phyloP scores from a whole-genome alignment of 2,797 vertebrate genomes.

The Taeniopygia guttata region DNA sequence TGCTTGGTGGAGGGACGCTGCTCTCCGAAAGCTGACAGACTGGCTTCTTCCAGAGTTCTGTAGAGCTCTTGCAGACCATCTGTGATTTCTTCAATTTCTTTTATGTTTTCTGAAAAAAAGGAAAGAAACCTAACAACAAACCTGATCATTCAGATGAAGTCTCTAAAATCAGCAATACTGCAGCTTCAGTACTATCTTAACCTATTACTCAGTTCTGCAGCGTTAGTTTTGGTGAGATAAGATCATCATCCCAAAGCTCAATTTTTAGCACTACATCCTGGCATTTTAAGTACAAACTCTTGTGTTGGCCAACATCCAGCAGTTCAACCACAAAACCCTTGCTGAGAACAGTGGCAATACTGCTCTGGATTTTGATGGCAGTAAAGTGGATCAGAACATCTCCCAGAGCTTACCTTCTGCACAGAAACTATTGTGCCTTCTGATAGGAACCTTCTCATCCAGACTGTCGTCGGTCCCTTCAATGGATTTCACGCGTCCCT shows the following conservation, averaged over 20 bases:
- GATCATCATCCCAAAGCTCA: neutral
- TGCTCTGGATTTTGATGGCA: neutral
- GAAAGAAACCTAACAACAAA: neutral
- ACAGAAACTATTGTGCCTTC: slow-evolving; percentile 70
- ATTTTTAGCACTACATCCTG: neutral
- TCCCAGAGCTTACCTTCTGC: slow-evolving; percentile 63
- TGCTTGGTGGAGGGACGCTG: slow-evolving; percentile 84
- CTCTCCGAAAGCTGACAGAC: slow-evolving; percentile 83
- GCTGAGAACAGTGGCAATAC: neutral
- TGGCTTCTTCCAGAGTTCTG: slow-evolving; percentile 82
- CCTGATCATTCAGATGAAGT: neutral
- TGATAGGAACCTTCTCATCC: slow-evolving; percentile 76
- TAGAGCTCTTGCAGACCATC: slow-evolving; percentile 87
- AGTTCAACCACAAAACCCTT: neutral
- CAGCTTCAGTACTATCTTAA: neutral
- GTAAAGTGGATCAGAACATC: neutral
- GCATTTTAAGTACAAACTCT: neutral
- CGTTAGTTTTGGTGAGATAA: neutral
- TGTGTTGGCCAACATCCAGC: neutral
- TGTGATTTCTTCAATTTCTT: slow-evolving; percentile 51
- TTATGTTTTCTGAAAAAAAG: slow-evolving; percentile 78
- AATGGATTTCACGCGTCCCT: slow-evolving; percentile 33
- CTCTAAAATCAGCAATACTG: neutral
- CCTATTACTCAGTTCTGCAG: neutral
- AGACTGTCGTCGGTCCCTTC: slow-evolving; percentile 77